These are phyloP conservation scores for Erpetoichthys calabaricus DNA, from an alignment of 2,797 vertebrate species.

Conservation along the genomic window DNA sequence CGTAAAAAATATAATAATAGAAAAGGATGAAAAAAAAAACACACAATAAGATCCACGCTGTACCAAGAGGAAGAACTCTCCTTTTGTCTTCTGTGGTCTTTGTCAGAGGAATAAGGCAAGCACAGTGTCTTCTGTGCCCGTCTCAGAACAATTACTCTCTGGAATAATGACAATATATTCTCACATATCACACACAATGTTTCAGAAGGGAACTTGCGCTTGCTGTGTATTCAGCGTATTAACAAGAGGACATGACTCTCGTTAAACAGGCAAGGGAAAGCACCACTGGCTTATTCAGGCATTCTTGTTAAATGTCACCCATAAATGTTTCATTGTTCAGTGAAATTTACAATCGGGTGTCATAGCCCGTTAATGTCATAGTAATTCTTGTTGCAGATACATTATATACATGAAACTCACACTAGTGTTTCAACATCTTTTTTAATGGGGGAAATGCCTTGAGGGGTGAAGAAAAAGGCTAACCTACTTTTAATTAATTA, in stretches of 20 bases:
- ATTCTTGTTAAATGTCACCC: neutral
- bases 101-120: no score
- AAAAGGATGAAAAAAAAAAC: no score
- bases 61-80: no score
- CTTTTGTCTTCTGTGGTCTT: no score
- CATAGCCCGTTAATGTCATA: neutral
- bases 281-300: neutral
- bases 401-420: neutral
- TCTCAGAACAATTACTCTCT: no score
- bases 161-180: neutral
- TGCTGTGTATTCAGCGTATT: neutral
- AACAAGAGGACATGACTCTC: neutral
- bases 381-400: neutral
- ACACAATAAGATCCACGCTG: no score
- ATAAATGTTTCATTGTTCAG: conserved; percentile 2
- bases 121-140: no score
- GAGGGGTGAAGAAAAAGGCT: no score
- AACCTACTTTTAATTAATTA: no score
- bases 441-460: no score
- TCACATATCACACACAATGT: neutral
- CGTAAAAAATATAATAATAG: no score
- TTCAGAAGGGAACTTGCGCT: neutral
- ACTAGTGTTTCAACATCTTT: neutral
- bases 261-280: neutral
- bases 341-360: neutral